Evolutionary conservation across 2,797 vertebrate species (phyloP).

Genomic region (Xenops minutus): DNA sequence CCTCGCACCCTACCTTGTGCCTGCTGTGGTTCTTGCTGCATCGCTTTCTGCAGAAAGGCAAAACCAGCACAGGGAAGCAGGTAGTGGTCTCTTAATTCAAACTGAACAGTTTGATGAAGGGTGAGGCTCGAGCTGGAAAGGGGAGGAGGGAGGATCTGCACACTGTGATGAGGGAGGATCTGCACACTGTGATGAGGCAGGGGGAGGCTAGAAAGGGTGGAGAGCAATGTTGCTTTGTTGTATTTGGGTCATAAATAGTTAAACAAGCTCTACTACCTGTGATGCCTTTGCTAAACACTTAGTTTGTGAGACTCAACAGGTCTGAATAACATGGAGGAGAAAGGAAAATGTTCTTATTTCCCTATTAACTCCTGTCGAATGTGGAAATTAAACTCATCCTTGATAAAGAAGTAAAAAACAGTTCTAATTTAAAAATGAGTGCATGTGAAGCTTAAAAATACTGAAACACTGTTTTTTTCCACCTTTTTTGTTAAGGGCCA

Average conservation of each 20-base stretch:
- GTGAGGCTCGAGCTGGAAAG: not conserved
- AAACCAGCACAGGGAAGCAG: not conserved
- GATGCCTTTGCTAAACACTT: not conserved
- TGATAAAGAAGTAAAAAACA: not conserved
- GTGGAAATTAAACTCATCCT: not conserved
- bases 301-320: not conserved
- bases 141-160: not conserved
- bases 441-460: not conserved
- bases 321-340: not conserved
- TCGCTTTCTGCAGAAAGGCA: not conserved
- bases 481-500: not conserved
- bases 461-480: accelerated
- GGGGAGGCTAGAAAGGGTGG: not conserved
- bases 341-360: not conserved
- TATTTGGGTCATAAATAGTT: not conserved
- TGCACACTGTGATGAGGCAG: not conserved
- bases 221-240: not conserved
- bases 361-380: not conserved
- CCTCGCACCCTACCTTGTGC: not conserved
- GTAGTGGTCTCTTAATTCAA: not conserved
- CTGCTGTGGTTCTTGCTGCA: not conserved
- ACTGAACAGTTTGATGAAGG: not conserved
- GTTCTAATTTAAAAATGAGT: not conserved
- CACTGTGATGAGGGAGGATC: not conserved
- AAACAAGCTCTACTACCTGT: not conserved